phyloP scores from a whole-genome alignment of 2,113 vertebrate species.

The Prunella himalayana region DNA sequence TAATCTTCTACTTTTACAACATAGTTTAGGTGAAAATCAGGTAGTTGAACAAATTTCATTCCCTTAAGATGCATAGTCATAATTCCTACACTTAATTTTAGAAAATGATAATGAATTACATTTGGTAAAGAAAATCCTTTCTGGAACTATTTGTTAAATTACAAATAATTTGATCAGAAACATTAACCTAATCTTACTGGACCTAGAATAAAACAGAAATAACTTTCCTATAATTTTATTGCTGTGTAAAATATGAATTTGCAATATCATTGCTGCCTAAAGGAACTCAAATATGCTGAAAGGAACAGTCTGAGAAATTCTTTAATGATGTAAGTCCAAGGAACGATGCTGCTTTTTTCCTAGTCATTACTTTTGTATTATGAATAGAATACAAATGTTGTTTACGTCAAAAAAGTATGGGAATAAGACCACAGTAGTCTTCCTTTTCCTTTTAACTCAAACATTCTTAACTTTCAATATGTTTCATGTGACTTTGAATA shows the following conservation, averaged over 20 bases:
- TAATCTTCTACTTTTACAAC: background rate
- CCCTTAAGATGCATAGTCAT: background rate
- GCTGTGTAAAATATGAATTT: background rate
- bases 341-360: background rate
- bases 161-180: background rate
- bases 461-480: background rate
- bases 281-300: background rate
- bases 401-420: background rate
- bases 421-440: background rate
- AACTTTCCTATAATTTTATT: background rate
- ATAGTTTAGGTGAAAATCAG: background rate
- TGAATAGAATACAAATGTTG: background rate
- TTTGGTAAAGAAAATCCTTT: background rate
- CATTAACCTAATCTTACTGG: background rate
- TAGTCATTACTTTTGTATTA: background rate
- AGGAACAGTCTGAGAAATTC: background rate
- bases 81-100: background rate
- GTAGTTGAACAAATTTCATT: background rate
- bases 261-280: background rate
- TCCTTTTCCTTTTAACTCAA: background rate
- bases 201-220: background rate
- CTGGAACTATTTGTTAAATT: background rate
- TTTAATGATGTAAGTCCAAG: background rate
- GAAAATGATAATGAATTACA: background rate
- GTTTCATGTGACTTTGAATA: constrained; percentile 9